These are phyloP conservation scores for Buphagus erythrorhynchus DNA, from an alignment of 2,797 vertebrate species.

Conservation along the genomic window DNA sequence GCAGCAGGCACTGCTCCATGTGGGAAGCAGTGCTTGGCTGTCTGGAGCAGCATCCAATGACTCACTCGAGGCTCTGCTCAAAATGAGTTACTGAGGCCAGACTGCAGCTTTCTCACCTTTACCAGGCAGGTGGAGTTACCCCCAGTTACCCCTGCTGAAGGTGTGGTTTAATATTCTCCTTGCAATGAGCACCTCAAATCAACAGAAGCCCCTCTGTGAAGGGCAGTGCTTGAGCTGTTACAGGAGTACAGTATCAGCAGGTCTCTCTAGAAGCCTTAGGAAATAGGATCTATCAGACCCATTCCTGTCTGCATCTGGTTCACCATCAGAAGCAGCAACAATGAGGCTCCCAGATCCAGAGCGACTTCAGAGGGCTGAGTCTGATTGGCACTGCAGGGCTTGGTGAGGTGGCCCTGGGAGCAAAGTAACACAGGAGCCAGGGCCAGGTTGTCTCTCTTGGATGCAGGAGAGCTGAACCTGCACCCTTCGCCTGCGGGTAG, in stretches of 20 bases:
- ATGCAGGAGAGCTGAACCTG: neutral
- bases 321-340: neutral
- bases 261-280: neutral
- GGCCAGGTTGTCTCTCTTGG: neutral
- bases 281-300: neutral
- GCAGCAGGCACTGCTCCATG: neutral
- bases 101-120: neutral
- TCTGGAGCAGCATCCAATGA: neutral
- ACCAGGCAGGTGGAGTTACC: fast-evolving
- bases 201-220: neutral
- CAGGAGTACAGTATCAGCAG: neutral
- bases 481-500: fast-evolving
- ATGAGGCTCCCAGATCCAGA: neutral
- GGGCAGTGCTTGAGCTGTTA: neutral
- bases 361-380: fast-evolving
- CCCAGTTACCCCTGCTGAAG: neutral
- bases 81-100: neutral
- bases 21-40: neutral
- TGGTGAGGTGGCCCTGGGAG: neutral
- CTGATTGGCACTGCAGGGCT: fast-evolving
- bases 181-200: neutral
- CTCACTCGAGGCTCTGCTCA: neutral
- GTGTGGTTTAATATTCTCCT: neutral
- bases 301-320: neutral
- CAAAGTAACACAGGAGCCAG: neutral